phyloP scores from a whole-genome alignment of 2,888 invertebrate genomes.

The Belgica antarctica region DNA sequence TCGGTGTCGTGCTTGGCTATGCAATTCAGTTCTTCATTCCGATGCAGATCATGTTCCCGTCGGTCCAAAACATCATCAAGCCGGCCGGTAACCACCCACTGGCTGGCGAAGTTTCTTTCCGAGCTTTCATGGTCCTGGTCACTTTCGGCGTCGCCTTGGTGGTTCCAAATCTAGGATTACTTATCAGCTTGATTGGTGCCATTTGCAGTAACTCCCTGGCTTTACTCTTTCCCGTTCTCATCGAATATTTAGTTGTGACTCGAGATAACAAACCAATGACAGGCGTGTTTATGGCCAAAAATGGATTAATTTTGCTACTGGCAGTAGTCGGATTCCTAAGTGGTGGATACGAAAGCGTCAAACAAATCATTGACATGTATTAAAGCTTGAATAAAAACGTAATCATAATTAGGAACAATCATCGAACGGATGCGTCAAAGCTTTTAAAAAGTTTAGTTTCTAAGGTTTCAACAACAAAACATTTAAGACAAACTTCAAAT shows the following conservation, averaged over 20 bases:
- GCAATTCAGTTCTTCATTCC: constrained; percentile 95
- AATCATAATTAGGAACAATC: no score
- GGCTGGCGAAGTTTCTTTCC: constrained; percentile 66
- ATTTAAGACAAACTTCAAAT: no score
- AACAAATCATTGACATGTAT: background rate
- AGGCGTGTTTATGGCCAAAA: background rate
- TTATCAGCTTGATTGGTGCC: constrained; percentile 64
- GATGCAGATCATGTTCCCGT: constrained; percentile 83
- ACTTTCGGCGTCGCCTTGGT: constrained; percentile 82
- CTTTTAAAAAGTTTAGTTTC: no score
- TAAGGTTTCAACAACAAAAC: no score
- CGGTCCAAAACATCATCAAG: constrained; percentile 59
- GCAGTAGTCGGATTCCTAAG: background rate
- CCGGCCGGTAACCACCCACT: constrained; percentile 60
- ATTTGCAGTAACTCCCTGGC: background rate
- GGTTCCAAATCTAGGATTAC: constrained; percentile 79
- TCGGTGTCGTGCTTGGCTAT: constrained; percentile 86
- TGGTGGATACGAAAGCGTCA: background rate
- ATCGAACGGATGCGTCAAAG: no score
- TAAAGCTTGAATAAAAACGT: no score
- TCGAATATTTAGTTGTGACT: background rate
- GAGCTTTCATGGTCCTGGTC: constrained; percentile 69
- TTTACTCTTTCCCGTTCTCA: background rate
- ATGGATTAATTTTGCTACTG: background rate
- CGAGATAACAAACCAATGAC: background rate